Evolutionary conservation across 1,140 invertebrate species (phyloP).

Genomic region (Akabosia matsudoensis): DNA sequence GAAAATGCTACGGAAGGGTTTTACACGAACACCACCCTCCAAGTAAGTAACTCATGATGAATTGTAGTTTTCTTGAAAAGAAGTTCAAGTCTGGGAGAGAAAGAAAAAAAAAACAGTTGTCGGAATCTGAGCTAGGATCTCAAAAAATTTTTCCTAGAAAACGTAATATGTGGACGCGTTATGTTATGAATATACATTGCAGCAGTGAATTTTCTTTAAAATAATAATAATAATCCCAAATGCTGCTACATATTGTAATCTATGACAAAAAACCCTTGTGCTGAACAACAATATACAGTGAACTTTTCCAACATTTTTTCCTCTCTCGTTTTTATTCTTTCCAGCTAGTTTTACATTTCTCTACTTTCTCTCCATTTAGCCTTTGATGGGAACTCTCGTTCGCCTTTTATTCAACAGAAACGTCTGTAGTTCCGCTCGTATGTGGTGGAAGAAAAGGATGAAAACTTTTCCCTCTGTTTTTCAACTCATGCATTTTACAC

Average conservation of each 20-base stretch:
- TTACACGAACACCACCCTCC: slow-evolving; percentile 42
- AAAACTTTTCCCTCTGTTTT: not conserved
- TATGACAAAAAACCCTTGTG: too few species aligned
- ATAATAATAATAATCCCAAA: not conserved
- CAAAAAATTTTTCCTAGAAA: too few species aligned
- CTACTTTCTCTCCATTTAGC: too few species aligned
- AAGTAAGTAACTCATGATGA: slow-evolving; percentile 30
- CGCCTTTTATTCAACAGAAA: not conserved
- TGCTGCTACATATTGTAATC: too few species aligned
- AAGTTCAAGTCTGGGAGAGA: too few species aligned
- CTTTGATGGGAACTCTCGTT: not conserved
- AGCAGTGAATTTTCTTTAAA: too few species aligned
- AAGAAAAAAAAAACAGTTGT: too few species aligned
- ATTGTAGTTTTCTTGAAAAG: too few species aligned
- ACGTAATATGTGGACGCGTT: not conserved
- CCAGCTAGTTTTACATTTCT: too few species aligned
- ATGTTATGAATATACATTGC: not conserved
- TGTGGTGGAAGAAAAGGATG: not conserved
- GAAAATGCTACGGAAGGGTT: slow-evolving; percentile 47
- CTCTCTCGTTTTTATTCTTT: not conserved
- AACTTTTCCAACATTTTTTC: not conserved
- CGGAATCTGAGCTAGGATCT: not conserved
- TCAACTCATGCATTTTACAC: not conserved
- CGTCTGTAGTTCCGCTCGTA: too few species aligned
- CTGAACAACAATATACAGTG: slow-evolving; percentile 7